phyloP scores from a whole-genome alignment of 1,140 invertebrate genomes.

The Pseudomyrmex gracilis region DNA sequence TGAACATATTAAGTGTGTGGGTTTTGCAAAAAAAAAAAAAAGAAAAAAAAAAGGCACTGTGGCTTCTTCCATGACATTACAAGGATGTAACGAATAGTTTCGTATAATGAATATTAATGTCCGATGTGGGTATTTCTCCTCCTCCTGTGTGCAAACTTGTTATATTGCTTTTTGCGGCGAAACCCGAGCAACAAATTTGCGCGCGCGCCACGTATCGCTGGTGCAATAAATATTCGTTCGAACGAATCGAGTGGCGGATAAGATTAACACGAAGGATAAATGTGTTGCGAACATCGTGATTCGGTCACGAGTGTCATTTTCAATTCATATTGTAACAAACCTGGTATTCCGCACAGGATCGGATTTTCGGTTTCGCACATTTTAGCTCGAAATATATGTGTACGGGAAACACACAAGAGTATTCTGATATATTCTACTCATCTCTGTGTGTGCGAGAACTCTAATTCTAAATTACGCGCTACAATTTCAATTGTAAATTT shows the following conservation, averaged over 20 bases:
- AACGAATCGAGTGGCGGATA: not conserved
- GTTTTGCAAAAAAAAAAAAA: constrained; percentile 25
- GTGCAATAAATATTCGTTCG: not conserved
- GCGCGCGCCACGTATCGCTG: not conserved
- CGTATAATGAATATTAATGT: constrained; percentile 23
- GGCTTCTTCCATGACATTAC: constrained; percentile 50
- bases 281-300: not conserved
- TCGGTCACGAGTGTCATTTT: constrained; percentile 1
- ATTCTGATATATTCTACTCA: constrained; percentile 1
- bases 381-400: constrained; percentile 1
- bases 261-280: constrained; percentile 2
- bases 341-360: constrained; percentile 7
- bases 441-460: not conserved
- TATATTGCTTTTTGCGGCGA: not conserved
- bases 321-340: constrained; percentile 9
- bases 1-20: constrained; percentile 21
- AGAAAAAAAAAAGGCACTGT: not conserved
- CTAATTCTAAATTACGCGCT: not conserved
- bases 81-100: constrained; percentile 37
- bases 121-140: constrained; percentile 7
- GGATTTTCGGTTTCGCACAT: constrained; percentile 17
- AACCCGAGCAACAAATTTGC: not conserved
- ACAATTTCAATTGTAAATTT: constrained; percentile 27
- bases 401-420: not conserved
- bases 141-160: constrained; percentile 1